Conservation (phyloP, 2,113 vertebrate species). For the Todiramphus saurophagus region DNA sequence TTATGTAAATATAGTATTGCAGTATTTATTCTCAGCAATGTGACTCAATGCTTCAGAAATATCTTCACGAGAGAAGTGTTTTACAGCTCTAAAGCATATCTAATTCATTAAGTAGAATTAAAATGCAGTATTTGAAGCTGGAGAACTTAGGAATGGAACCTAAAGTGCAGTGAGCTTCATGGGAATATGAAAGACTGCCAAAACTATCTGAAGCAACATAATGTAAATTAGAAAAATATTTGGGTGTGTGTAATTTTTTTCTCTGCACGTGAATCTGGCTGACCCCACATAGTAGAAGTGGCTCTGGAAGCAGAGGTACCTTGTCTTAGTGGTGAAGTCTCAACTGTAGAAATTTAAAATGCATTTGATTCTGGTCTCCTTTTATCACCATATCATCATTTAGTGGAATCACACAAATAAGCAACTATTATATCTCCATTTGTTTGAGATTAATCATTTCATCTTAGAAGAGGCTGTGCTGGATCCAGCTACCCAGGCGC, state of each 20-base stretch:
- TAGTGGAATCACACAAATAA: neutral
- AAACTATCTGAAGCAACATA: neutral
- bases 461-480: neutral
- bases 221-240: neutral
- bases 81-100: conserved; percentile 20
- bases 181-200: neutral
- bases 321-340: neutral
- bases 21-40: conserved; percentile 28
- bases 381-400: neutral
- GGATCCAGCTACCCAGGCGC: neutral
- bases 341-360: neutral
- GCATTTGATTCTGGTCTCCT: neutral
- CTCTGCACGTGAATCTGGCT: neutral
- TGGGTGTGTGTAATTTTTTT: neutral
- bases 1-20: conserved; percentile 78
- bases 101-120: conserved; percentile 67
- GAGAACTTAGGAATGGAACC: neutral
- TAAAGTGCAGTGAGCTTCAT: neutral
- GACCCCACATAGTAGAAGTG: accelerated
- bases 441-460: neutral
- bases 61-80: conserved; percentile 11
- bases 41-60: conserved; percentile 46
- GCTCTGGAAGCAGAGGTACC: neutral
- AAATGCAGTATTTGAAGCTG: conserved; percentile 34
- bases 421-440: neutral